Evolutionary conservation across 2,888 invertebrate genomes (phyloP), one percentile per base, ranked within the genome.

Genomic region (Drosophila prostipennis): DNA sequence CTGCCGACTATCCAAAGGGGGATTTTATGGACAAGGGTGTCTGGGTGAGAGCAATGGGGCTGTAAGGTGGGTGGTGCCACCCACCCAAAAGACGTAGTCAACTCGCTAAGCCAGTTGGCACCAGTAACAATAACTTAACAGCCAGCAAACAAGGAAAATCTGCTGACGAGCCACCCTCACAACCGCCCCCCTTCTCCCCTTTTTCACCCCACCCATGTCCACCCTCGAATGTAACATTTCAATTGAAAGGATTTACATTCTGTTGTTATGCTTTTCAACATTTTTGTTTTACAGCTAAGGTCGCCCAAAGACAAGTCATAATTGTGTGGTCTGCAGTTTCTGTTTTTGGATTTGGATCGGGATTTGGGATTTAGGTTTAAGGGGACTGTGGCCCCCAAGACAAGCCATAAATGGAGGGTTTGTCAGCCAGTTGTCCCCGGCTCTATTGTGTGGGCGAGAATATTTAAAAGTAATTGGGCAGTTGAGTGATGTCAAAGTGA

Each of bases 171-270:
- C 19, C n/a, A 32, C 56, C 51, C 51, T 16, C 56, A 49, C 14
- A 49, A 49, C 40, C 32, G 36, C 19, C 46, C 40, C 14, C 16
- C 6, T 6, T 13, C 5, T 29, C 8, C 56, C 64, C 32, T 3
- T 23, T 3, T 26, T 6, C 26, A 19, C 58, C 54, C 69, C 64
- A 53, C 57, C 58, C 67, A 59, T 57, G 14, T n/a, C 67, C 51
- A 51, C 72, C 74, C 49, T 72, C 45, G 72, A 45, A 70, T 82
- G 88, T 82, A 69, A 86, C 86, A 82, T 88, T 83, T 83, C 86
- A 83, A 83, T 86, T 86, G 86, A 88, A 86, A 82, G 87, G 86
- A 83, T 88, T 83, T 83, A 82, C 83, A 83, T 88, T 83, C 86
- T 82, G 83, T 85, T 82, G 76, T 83, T 86, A 69, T 78, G 74